Evolutionary conservation across 2,888 invertebrate genomes (phyloP), one percentile per base, ranked within the genome.

Genomic region (Hipparchia sbordonii): DNA sequence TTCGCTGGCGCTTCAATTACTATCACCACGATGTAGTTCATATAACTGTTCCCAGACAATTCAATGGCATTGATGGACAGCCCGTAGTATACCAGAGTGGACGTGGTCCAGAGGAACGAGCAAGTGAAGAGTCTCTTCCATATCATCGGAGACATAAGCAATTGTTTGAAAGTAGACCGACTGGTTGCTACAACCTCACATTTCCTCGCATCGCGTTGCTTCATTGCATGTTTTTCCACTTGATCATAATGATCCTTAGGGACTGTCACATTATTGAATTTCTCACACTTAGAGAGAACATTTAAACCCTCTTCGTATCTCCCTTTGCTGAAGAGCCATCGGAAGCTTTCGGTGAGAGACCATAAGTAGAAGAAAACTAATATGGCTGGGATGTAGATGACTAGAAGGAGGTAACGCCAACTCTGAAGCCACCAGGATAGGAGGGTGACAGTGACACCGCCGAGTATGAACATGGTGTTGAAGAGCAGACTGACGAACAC

Each of bases 11-110:
- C 95, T 84, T 97, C 97, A 45, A 96, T 95, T 0, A 87, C 93
- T 84, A 88, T 94, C 85, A 87, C 94, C 81, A 83, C 95, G 7
- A 97, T 96, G 79, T 97, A 97, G 83, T 97, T 97, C 62, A 96
- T 82, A 81, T 97, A 97, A 80, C 96, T 96, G 80, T 97, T 96
- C 1, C 97, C 97, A 23, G 96, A 95, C 45, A 97, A 86, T 5
- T 96, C 95, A 65, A 97, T 97, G 0, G 97, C 96, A 83, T 97
- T 97, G 60, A 97, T 94, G 0, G 97, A 97, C 51, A 97, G 88
- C 0, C 97, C 97, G 77, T 97, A 97, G 85, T 97, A 97, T 7
- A 97, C 96, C 73, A 97, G 94, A 4, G 96, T 96, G 73, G 96
- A 97, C 0, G 97, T 95, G 10, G 96, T 95, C 97, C 97, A 97